These are phyloP conservation scores for Butastur rufipennis DNA, from an alignment of 2,113 vertebrate genomes.

Conservation along the genomic window DNA sequence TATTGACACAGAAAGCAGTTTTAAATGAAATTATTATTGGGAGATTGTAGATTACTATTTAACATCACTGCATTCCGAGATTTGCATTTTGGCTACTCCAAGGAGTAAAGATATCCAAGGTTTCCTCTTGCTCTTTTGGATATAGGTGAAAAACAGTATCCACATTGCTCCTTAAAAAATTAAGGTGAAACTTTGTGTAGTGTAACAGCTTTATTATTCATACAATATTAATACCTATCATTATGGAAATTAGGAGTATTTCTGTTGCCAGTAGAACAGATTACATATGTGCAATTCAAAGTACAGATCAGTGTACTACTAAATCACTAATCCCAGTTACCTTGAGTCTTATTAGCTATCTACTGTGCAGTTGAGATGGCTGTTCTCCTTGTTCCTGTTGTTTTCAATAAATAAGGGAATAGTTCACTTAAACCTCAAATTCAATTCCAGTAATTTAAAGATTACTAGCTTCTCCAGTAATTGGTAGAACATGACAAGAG, in stretches of 20 bases:
- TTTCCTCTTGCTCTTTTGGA: not conserved
- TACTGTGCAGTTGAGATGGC: not conserved
- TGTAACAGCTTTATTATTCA: not conserved
- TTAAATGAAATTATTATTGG: not conserved
- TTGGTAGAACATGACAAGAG: not conserved
- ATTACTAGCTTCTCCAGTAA: not conserved
- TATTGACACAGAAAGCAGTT: not conserved
- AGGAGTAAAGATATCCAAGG: not conserved
- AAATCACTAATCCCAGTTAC: not conserved
- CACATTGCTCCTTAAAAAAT: not conserved
- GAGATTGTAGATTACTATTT: not conserved
- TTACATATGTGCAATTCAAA: not conserved
- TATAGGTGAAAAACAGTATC: not conserved
- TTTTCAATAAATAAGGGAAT: not conserved
- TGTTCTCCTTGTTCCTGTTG: not conserved
- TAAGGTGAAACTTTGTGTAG: not conserved
- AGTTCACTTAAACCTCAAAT: not conserved
- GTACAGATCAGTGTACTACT: not conserved
- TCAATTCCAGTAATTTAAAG: not conserved
- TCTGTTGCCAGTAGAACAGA: not conserved
- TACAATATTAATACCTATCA: not conserved
- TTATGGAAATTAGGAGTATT: not conserved
- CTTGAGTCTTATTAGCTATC: not conserved
- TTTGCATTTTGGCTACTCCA: not conserved
- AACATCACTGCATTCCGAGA: not conserved